Evolutionary conservation across 2,888 invertebrate species (phyloP).

Genomic region (Magallana nippona): DNA sequence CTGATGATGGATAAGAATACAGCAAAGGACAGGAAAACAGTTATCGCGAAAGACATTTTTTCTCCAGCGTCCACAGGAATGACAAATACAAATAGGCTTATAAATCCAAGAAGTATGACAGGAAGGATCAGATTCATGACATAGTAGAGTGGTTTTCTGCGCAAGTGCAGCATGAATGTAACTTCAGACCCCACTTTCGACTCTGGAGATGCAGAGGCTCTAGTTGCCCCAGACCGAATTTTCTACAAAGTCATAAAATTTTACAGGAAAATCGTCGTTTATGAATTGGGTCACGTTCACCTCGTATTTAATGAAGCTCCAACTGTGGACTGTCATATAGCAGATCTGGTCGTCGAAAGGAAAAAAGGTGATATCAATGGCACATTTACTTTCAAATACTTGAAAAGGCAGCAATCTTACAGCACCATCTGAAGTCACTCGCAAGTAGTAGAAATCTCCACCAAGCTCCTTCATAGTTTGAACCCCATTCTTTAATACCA

Average conservation of each 20-base stretch:
- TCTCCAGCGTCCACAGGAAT: slow-evolving; percentile 58
- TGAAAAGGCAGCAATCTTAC: slow-evolving; percentile 50
- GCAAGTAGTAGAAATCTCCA: not conserved
- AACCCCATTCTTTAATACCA: slow-evolving; percentile 37
- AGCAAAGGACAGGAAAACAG: slow-evolving; percentile 59
- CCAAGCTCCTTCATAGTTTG: slow-evolving; percentile 11
- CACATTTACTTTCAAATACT: slow-evolving; percentile 48
- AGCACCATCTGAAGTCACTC: slow-evolving; percentile 17
- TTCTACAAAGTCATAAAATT: not conserved
- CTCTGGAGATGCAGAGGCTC: not conserved
- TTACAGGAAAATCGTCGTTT: not conserved
- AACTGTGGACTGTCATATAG: slow-evolving; percentile 40
- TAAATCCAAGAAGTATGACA: slow-evolving; percentile 52
- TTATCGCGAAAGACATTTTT: slow-evolving; percentile 59
- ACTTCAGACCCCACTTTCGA: too few relatives aligned
- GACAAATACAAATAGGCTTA: slow-evolving; percentile 57
- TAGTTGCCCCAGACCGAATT: slow-evolving; percentile 13
- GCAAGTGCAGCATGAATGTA: slow-evolving; percentile 53
- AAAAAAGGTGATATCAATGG: slow-evolving; percentile 45
- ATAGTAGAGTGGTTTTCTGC: slow-evolving; percentile 57
- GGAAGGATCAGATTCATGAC: slow-evolving; percentile 59
- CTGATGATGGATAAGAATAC: slow-evolving; percentile 61
- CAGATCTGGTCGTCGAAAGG: slow-evolving; percentile 54
- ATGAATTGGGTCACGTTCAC: slow-evolving; percentile 1
- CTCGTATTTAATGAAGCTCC: slow-evolving; percentile 34